A percentile compares a stretch with the other conserved stretches of the same genome.
phyloP scores from a whole-genome alignment of 2,113 vertebrate species.

The Bufo bufo region DNA sequence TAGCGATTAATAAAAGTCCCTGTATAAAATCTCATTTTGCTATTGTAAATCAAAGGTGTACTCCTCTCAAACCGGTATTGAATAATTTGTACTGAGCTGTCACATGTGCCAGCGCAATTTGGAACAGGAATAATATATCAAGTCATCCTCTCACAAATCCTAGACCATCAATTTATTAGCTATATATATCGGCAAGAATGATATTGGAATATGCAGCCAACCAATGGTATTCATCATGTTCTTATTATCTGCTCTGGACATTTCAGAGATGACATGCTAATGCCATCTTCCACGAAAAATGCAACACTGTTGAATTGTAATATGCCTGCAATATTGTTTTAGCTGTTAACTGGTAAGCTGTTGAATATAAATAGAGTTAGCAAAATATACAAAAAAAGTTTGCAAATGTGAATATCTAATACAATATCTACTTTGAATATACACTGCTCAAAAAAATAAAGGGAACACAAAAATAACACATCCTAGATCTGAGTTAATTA shows the following conservation, averaged over 20 bases:
- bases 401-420: background rate
- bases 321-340: background rate
- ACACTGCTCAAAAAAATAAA: no score
- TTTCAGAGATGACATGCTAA: conserved; percentile 10
- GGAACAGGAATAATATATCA: conserved; percentile 31
- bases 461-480: no score
- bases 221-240: background rate
- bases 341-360: background rate
- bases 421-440: background rate
- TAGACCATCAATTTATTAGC: conserved; percentile 33
- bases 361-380: background rate
- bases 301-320: background rate
- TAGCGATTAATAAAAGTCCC: background rate
- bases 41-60: conserved; percentile 11
- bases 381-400: background rate
- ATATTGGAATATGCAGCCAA: conserved; percentile 7
- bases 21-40: background rate
- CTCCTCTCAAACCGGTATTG: background rate
- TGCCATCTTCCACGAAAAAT: background rate
- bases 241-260: background rate
- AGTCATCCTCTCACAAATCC: background rate
- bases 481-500: no score
- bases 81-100: conserved; percentile 31
- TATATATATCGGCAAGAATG: background rate
- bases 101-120: background rate